Evolutionary conservation across 2,113 vertebrate genomes (phyloP), one percentile per base, ranked within the genome.

Genomic region (Mola mola): DNA sequence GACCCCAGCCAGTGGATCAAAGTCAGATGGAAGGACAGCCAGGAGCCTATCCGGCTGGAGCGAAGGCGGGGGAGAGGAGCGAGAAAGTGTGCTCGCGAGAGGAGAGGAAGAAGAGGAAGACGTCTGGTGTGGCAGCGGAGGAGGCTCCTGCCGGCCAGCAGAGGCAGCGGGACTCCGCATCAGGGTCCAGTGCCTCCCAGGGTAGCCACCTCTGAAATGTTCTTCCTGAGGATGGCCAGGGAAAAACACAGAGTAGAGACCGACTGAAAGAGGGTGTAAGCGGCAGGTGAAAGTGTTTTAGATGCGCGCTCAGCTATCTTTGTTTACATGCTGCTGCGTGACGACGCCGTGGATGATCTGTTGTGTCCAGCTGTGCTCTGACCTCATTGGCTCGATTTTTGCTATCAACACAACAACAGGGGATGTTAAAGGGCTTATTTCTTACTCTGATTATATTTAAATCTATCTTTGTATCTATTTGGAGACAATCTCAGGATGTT

Each of bases 91-190:
- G 79, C 48, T 72, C 62, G 0, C 51, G 59, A 33, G 85, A 87
- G 64, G 84, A 89, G 79, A 83, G 78, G 82, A 89, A 83, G 82
- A 88, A 62, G 78, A 88, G 77, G 69, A 89, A 78, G 72, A 69
- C 46, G 8, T 40, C 42, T 3, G 69, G 33, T 19, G 13, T 10
- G 20, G 36, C 16, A 47, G 76, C 16, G 50, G 78, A 69, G 34
- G 85, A 78, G 26, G 74, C 28, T 28, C 44, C 42, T 10, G 2
- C 16, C 0, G 15, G 21, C 4, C 67, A 47, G 29, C 65, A 65
- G 67, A 83, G 36, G 17, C 55, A 26, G 17, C 49, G 3, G 1
- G 77, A 68, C 11, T 5, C 3, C 57, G 66, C 78, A 8, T 81
- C 82, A 4, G 47, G 9, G 19, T 72, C 77, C 72, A 53, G 38